Evolutionary conservation across 2,888 invertebrate species (phyloP), one percentile per base, ranked within the genome.

Genomic region (Tetranychus truncatus): DNA sequence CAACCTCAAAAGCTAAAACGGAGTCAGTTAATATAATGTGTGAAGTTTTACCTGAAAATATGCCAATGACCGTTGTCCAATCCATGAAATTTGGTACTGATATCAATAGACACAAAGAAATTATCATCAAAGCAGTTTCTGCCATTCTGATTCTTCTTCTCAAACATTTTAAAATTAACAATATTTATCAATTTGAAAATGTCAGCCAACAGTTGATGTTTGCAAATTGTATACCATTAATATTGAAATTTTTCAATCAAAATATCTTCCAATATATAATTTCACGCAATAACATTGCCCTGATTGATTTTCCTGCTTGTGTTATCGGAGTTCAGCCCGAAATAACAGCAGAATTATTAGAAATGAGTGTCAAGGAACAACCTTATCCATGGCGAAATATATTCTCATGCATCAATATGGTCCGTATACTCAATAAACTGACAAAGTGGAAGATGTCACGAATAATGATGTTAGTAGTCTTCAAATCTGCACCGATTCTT

Each of bases 361-460:
- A 79, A 76, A 75, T 76, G 55, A 45, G 75, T 44, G 45, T 45
- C n/a, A 69, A 72, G n/a, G 55, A 71, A 1, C 88, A 91, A 79
- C 88, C 89, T 72, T 96, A 90, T 83, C 94, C 95, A 72, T 99
- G 97, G 99, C 87, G 97, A 79, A 99, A 99, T 85, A 89, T 99
- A 75, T 99, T 95, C 84, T 93, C 95, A 5, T 95, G 96, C 82
- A 95, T 99, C 77, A 99, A 99, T 85, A 84, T 99, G 74, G 84
- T 99, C 78, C 87, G 99, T 80, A 92, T 99, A 80, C 87, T 99
- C 75, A 99, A 99, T 83, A 99, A 99, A 85, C 86, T 99, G 76
- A 97, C 96, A 69, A 99, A 99, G 84, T 96, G 97, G 94, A 99
- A 99, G 82, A 96, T 97, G 83, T 96, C 97, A n/a, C 88, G 99